Conservation (phyloP, 2,113 vertebrate genomes). For the Microcebus lehilahytsara region DNA sequence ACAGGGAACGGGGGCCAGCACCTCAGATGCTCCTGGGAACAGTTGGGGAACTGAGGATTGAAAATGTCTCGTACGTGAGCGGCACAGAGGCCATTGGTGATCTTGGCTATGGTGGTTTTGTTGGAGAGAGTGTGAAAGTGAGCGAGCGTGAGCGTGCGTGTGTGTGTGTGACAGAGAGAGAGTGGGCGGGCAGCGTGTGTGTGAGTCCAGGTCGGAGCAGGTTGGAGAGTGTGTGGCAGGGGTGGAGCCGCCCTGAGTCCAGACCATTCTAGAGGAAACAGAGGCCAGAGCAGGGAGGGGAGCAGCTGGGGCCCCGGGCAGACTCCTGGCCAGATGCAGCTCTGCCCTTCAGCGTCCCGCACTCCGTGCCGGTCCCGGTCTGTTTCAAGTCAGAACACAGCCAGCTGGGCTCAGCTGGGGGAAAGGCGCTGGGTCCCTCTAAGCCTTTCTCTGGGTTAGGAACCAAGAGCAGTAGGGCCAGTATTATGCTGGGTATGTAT, state of each 20-base stretch:
- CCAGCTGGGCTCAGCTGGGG: background rate
- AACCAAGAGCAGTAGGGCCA: background rate
- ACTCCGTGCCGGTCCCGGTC: rapidly evolving
- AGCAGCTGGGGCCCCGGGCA: background rate
- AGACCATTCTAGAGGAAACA: background rate
- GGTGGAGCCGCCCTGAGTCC: background rate
- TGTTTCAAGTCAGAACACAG: background rate
- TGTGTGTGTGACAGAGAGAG: background rate
- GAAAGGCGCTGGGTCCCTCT: background rate
- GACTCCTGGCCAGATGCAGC: background rate
- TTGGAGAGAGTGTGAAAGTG: background rate
- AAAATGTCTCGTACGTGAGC: background rate
- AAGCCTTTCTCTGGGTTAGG: background rate
- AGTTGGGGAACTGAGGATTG: background rate
- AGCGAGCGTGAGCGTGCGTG: background rate
- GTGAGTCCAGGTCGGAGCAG: background rate
- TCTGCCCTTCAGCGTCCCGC: background rate
- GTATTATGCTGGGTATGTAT: background rate
- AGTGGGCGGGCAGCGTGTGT: background rate
- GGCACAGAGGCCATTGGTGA: background rate
- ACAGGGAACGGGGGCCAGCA: background rate
- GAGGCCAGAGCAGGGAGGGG: background rate
- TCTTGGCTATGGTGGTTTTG: background rate
- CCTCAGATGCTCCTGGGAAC: background rate
- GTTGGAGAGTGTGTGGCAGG: too few species aligned